A percentile compares a stretch with the other conserved stretches of the same genome.
These are phyloP conservation scores for Cygnus atratus DNA, from an alignment of 2,113 vertebrate genomes.

Conservation along the genomic window DNA sequence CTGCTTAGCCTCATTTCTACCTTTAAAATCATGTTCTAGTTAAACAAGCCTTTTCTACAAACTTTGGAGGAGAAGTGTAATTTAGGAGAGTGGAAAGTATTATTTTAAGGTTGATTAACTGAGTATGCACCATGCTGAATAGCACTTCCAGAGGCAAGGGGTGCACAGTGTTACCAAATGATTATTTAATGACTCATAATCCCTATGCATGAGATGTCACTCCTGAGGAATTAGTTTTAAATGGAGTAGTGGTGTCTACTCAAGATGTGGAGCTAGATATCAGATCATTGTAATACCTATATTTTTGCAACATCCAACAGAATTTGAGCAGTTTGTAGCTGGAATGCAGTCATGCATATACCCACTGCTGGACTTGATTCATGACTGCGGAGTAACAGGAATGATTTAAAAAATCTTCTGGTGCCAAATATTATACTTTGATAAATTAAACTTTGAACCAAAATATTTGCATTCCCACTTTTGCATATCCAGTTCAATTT, in stretches of 20 bases:
- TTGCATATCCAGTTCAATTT: background rate
- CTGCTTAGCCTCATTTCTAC: background rate
- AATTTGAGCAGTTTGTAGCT: slow-evolving; percentile 16
- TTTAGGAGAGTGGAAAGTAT: slow-evolving; percentile 17
- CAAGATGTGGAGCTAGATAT: slow-evolving; percentile 22
- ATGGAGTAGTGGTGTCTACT: slow-evolving; percentile 6
- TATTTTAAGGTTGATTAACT: slow-evolving; percentile 46
- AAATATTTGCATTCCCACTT: slow-evolving; percentile 28
- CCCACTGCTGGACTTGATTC: background rate
- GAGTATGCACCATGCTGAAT: slow-evolving; percentile 6
- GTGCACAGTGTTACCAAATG: slow-evolving; percentile 14
- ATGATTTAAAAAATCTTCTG: background rate
- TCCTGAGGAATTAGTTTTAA: slow-evolving; percentile 46
- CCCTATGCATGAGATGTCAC: slow-evolving; percentile 21
- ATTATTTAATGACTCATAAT: slow-evolving; percentile 60
- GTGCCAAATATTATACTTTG: slow-evolving; percentile 20
- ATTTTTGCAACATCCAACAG: background rate
- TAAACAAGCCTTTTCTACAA: slow-evolving; percentile 24
- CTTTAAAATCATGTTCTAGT: background rate
- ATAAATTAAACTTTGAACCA: slow-evolving; percentile 43
- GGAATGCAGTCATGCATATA: background rate
- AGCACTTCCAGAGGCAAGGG: slow-evolving; percentile 1
- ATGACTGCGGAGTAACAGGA: slow-evolving; percentile 4
- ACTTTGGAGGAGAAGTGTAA: background rate
- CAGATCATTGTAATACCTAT: background rate